A percentile compares a stretch with the other conserved stretches of the same genome.
Evolutionary conservation across 2,888 invertebrate genomes (phyloP).

Genomic region (Empis stercorea): DNA sequence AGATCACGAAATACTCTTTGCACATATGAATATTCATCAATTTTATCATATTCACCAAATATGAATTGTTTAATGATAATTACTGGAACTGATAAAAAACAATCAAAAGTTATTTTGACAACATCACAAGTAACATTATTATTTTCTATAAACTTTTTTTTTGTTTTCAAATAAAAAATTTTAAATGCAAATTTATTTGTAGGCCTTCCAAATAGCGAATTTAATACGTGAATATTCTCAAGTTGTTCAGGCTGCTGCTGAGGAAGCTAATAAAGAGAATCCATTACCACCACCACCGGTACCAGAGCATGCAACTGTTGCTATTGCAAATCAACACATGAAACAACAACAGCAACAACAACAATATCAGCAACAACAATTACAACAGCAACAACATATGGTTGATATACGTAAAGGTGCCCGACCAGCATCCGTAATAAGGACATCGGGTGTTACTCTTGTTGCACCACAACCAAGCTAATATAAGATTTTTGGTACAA

Average conservation of each 20-base stretch:
- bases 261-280: slow-evolving; percentile 15
- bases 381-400: slow-evolving; percentile 9
- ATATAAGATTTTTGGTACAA: slow-evolving; percentile 17
- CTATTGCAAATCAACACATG: slow-evolving; percentile 10
- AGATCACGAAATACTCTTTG: slow-evolving; percentile 78
- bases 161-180: background rate
- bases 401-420: slow-evolving; percentile 14
- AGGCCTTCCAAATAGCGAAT: slow-evolving; percentile 89
- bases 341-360: slow-evolving; percentile 5
- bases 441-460: slow-evolving; percentile 17
- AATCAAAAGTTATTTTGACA: slow-evolving; percentile 85
- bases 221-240: slow-evolving; percentile 80
- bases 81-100: slow-evolving; percentile 78
- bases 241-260: slow-evolving; percentile 38
- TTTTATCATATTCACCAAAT: slow-evolving; percentile 83
- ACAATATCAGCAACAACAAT: slow-evolving; percentile 6
- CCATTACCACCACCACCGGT: slow-evolving; percentile 15
- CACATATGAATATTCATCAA: slow-evolving; percentile 80
- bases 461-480: slow-evolving; percentile 23
- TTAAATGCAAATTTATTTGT: slow-evolving; percentile 13
- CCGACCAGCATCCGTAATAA: slow-evolving; percentile 18
- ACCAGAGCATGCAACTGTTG: slow-evolving; percentile 15
- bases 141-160: background rate
- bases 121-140: slow-evolving; percentile 61
- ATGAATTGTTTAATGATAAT: slow-evolving; percentile 87